These are phyloP conservation scores for Atherinosoma microstoma DNA, from an alignment of 2,797 vertebrate genomes.

Conservation along the genomic window DNA sequence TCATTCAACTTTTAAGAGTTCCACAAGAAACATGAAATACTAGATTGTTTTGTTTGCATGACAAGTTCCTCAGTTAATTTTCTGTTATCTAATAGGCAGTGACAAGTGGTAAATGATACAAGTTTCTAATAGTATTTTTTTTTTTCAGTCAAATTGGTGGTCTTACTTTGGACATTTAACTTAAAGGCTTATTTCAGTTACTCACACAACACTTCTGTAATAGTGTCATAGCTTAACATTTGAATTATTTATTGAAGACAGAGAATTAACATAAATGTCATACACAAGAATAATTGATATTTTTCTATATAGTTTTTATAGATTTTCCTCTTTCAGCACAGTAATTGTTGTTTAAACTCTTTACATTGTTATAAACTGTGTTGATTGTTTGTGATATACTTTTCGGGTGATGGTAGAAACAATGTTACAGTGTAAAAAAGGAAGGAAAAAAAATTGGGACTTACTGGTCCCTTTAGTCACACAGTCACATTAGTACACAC, in stretches of 20 bases:
- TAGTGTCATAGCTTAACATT: slow-evolving; percentile 9
- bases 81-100: slow-evolving; percentile 1
- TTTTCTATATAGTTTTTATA: slow-evolving; percentile 20
- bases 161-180: slow-evolving; percentile 12
- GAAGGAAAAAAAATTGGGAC: neutral
- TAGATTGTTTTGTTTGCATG: neutral
- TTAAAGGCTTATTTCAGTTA: neutral
- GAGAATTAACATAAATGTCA: slow-evolving; percentile 12
- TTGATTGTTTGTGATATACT: slow-evolving; percentile 11
- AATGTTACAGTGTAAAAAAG: slow-evolving; percentile 10
- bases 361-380: slow-evolving; percentile 18
- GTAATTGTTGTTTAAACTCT: neutral
- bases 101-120: neutral
- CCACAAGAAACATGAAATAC: neutral
- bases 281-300: neutral
- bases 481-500: slow-evolving; percentile 12
- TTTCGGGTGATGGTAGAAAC: slow-evolving; percentile 16
- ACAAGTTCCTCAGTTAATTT: slow-evolving; percentile 2
- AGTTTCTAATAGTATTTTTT: neutral
- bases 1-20: slow-evolving; percentile 78
- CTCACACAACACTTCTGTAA: slow-evolving; percentile 6
- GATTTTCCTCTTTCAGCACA: slow-evolving; percentile 1
- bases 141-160: neutral
- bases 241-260: slow-evolving; percentile 31
- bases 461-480: slow-evolving; percentile 23